Conservation (phyloP, 2,797 vertebrate genomes). For the Valencia hispanica region DNA sequence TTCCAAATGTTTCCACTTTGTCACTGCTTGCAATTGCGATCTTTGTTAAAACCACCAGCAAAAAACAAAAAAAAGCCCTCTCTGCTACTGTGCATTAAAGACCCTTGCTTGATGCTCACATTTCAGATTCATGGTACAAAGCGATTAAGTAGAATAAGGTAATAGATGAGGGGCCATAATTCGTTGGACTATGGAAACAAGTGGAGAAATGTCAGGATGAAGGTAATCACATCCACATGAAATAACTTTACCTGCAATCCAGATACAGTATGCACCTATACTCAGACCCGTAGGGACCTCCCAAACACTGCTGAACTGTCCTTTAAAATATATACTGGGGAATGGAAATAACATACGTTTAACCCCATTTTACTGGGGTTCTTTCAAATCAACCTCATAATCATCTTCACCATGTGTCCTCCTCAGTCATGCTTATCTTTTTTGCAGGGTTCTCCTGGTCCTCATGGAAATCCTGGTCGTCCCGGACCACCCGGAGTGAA, state of each 20-base stretch:
- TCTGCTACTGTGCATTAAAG: conserved; percentile 16
- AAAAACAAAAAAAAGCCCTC: conserved; percentile 9
- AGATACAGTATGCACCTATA: conserved; percentile 38
- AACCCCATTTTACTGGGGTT: background rate
- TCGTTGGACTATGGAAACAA: conserved; percentile 49
- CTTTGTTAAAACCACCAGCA: conserved; percentile 7
- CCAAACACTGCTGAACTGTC: conserved; percentile 29
- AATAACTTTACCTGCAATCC: conserved; percentile 52
- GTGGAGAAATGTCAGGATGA: conserved; percentile 68
- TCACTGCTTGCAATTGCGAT: conserved; percentile 45
- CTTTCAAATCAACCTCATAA: conserved; percentile 22
- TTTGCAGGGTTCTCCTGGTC: conserved; percentile 90
- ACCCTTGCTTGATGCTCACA: conserved; percentile 22
- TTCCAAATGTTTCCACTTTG: conserved; percentile 50
- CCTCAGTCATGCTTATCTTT: conserved; percentile 55
- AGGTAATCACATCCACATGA: conserved; percentile 80
- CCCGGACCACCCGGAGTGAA: conserved; percentile 88
- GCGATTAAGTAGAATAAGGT: conserved; percentile 24
- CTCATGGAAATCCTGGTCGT: conserved; percentile 93
- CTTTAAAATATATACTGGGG: conserved; percentile 12
- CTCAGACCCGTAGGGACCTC: conserved; percentile 42
- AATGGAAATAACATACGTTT: background rate
- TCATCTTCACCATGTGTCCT: conserved; percentile 30
- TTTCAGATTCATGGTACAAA: conserved; percentile 33
- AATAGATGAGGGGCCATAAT: conserved; percentile 62